Evolutionary conservation across 2,888 invertebrate genomes (phyloP).

Genomic region (Phytoseiulus persimilis): DNA sequence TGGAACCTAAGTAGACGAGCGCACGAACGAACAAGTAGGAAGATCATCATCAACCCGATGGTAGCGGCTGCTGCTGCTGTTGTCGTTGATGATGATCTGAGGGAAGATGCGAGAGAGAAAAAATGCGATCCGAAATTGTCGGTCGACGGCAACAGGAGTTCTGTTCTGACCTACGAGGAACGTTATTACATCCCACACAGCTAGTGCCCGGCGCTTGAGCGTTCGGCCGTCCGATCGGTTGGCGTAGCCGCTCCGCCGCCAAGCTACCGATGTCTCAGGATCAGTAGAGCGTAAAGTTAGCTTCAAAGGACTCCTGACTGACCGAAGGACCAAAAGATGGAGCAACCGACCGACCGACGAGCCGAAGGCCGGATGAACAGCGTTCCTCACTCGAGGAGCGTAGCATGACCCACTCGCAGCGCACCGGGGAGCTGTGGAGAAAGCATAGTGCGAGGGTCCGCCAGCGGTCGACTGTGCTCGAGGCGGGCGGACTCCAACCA

Average conservation of each 20-base stretch:
- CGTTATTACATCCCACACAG: not conserved
- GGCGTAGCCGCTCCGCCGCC: not conserved
- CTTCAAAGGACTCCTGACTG: not conserved
- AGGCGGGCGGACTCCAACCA: not conserved
- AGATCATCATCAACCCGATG: not conserved
- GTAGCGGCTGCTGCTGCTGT: not conserved
- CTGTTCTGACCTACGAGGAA: not conserved
- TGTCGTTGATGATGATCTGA: not conserved
- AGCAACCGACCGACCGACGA: not conserved
- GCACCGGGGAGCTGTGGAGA: not conserved
- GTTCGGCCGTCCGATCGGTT: too few relatives aligned
- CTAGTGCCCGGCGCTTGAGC: not conserved
- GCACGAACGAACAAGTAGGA: not conserved
- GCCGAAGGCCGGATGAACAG: not conserved
- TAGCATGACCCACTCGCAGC: not conserved
- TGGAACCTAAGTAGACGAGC: not conserved
- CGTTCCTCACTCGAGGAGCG: not conserved
- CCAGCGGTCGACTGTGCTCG: not conserved
- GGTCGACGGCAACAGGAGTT: not conserved
- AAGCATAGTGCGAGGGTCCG: not conserved
- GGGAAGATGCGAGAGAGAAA: not conserved
- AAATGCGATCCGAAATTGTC: not conserved
- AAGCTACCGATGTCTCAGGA: not conserved
- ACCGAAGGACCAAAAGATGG: too few relatives aligned
- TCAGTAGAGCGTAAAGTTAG: slow-evolving; percentile 25